Evolutionary conservation across 2,888 invertebrate genomes (phyloP), one percentile per base, ranked within the genome.

Genomic region (Dolomedes plantarius): DNA sequence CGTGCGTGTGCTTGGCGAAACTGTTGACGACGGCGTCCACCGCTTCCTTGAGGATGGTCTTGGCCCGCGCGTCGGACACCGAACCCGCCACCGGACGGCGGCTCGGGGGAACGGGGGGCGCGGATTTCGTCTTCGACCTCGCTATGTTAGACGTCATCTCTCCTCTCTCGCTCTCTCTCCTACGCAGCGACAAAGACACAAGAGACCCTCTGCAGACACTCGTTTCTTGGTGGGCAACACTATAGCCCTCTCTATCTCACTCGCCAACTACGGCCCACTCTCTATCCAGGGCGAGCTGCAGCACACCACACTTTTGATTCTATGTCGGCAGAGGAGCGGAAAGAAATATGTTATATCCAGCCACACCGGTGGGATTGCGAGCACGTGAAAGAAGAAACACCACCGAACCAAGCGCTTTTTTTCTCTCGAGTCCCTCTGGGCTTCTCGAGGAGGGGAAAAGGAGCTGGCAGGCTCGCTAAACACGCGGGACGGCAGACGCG

Each of bases 11-110:
- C 90, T 94, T 95, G 36, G 94, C 94, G 91, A 94, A 95, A 91
- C 94, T 94, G 91, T 94, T 94, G 89, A 94, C 94, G 69, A 95
- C 94, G 19, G 94, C 94, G 91, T 95, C 94, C 27, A 94, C 94
- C n/a, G 94, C 94, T 90, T 94, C 94, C 90, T 94, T 94, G 74
- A 94, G 92, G 78, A 92, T 91, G 50, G 91, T 91, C 88, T 90
- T 90, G 73, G 90, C 89, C 41, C 88, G 80, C n/a, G 88, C 89
- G 86, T 89, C 89, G 69, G 89, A 87, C 75, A 88, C 81, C 71
- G 88, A 89, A 76, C 77, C 81, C 68, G 82, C 72, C 29, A 79
- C 75, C 73, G 77, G 73, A 39, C 41, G 56, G n/a, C 80, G 72
- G 27, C 86, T 73, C 50, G 75, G 82, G 71, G 86, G 81, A 19